Conservation (phyloP, 2,797 vertebrate genomes). For the Paramormyrops hopkinsi region DNA sequence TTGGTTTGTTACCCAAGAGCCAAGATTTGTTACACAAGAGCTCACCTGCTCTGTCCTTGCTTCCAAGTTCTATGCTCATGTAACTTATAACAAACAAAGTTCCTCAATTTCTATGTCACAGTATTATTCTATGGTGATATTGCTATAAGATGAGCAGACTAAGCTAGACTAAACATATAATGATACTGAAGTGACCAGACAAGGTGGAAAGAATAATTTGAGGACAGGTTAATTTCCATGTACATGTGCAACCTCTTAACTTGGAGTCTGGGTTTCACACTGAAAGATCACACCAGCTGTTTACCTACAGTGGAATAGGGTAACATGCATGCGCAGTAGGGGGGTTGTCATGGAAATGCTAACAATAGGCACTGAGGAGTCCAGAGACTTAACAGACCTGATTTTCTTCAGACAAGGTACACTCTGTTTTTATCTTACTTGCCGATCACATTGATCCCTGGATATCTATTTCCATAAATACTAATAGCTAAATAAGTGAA, state of each 20-base stretch:
- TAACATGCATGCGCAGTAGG: background rate
- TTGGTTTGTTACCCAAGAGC: background rate
- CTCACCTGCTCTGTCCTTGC: background rate
- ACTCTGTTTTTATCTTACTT: background rate
- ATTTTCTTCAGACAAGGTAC: background rate
- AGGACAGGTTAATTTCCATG: background rate
- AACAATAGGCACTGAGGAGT: background rate
- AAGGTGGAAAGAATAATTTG: background rate
- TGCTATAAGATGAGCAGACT: background rate
- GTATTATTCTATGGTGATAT: background rate
- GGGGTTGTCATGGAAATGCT: slow-evolving; percentile 9
- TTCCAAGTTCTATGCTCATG: background rate
- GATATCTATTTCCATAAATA: background rate
- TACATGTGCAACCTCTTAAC: background rate
- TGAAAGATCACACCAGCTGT: background rate
- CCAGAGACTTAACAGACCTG: background rate
- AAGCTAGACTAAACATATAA: background rate
- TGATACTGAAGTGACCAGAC: background rate
- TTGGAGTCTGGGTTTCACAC: background rate
- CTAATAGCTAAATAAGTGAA: background rate
- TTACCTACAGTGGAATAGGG: background rate
- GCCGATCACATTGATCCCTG: background rate
- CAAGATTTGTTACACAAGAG: background rate
- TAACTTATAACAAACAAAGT: background rate
- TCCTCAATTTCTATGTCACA: background rate